A percentile compares a stretch with the other conserved stretches of the same genome.
These are phyloP conservation scores for Tapirus terrestris DNA, from an alignment of 2,113 vertebrate species.

Conservation along the genomic window DNA sequence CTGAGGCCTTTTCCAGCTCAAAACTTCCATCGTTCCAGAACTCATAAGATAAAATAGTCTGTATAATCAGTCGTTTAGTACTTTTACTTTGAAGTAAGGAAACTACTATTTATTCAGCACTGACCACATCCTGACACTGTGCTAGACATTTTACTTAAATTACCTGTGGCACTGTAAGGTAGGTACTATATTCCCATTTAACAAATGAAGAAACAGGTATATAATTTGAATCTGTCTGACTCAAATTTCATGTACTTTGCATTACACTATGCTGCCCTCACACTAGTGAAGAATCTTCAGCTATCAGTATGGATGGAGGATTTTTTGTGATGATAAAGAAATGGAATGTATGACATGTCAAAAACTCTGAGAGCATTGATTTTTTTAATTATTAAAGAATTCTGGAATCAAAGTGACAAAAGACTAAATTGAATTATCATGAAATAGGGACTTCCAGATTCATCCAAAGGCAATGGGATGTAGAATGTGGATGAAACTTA, in stretches of 20 bases:
- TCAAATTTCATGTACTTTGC: not conserved
- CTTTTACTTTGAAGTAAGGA: constrained; percentile 27
- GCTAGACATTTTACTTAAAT: not conserved
- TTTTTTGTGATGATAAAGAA: not conserved
- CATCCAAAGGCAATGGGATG: not conserved
- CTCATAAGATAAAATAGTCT: not conserved
- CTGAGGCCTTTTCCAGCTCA: not conserved
- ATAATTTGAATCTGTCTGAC: not conserved
- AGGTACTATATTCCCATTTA: not conserved
- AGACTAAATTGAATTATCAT: constrained; percentile 16
- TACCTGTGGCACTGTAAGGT: too few relatives aligned
- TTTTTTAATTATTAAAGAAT: constrained; percentile 34
- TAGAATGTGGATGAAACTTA: not conserved
- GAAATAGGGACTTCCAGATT: not conserved
- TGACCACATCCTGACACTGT: not conserved
- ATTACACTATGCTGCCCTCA: not conserved
- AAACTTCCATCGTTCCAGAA: not conserved
- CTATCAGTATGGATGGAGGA: not conserved
- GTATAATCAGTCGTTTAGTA: not conserved
- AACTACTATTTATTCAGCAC: not conserved
- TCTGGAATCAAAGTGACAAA: constrained; percentile 58
- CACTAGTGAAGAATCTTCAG: not conserved
- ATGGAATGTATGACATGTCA: not conserved
- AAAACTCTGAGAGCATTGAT: constrained; percentile 15
- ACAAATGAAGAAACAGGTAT: not conserved